Evolutionary conservation across 2,888 invertebrate species (phyloP).

Genomic region (Dryocosmus kuriphilus): DNA sequence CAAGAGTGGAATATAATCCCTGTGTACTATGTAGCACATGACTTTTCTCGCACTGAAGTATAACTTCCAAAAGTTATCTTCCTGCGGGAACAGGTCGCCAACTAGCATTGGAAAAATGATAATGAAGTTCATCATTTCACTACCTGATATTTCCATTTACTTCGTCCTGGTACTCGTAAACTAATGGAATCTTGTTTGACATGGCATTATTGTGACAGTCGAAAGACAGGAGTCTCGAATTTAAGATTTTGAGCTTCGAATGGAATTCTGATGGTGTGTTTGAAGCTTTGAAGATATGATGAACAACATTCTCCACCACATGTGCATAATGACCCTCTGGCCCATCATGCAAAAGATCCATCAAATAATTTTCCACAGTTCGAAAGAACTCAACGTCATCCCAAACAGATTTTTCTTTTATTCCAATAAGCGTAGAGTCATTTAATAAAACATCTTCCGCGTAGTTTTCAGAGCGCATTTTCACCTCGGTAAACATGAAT

Average conservation of each 20-base stretch:
- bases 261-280: background rate
- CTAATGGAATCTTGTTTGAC: slow-evolving; percentile 43
- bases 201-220: slow-evolving; percentile 37
- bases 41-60: slow-evolving; percentile 47
- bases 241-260: slow-evolving; percentile 40
- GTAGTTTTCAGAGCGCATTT: slow-evolving; percentile 19
- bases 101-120: slow-evolving; percentile 47
- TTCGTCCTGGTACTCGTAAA: slow-evolving; percentile 39
- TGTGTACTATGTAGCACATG: slow-evolving; percentile 11
- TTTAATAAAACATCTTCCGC: background rate
- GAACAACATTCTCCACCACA: slow-evolving; percentile 39
- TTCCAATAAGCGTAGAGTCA: too few species aligned
- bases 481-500: too few species aligned
- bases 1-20: slow-evolving; percentile 23
- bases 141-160: slow-evolving; percentile 46
- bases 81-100: slow-evolving; percentile 41
- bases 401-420: too few species aligned
- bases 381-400: too few species aligned
- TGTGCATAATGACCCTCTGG: too few species aligned
- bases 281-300: slow-evolving; percentile 20
- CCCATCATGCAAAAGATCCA: slow-evolving; percentile 48
- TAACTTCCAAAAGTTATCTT: slow-evolving; percentile 43
- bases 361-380: slow-evolving; percentile 31
- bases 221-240: slow-evolving; percentile 42
- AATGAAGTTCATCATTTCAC: slow-evolving; percentile 50